Conservation (phyloP, 1,140 invertebrate species). For the Meloidogyne floridensis region DNA sequence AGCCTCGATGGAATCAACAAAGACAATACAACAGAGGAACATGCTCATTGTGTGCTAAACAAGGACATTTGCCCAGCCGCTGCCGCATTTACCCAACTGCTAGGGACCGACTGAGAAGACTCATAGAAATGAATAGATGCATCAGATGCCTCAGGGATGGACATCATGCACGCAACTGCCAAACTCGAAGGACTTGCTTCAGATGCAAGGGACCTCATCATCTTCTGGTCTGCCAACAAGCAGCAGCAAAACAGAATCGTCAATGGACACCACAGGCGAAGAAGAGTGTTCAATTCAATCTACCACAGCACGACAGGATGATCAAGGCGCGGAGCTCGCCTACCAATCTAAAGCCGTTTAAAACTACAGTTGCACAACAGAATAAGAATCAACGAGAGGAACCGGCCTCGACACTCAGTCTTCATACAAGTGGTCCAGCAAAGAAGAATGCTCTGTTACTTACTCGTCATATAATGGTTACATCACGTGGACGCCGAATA, state of each 20-base stretch:
- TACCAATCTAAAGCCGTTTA: conserved; percentile 2
- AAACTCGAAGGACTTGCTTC: background rate
- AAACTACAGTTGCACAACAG: conserved; percentile 13
- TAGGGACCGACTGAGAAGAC: background rate
- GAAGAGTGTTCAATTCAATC: no score
- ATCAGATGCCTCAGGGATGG: background rate
- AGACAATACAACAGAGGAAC: conserved; percentile 17
- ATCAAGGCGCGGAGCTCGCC: background rate
- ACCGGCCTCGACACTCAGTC: background rate
- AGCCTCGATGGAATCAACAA: background rate
- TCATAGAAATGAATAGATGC: conserved; percentile 1
- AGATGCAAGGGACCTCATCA: background rate
- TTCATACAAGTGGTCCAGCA: background rate
- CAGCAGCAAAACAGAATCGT: no score
- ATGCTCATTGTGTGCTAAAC: background rate
- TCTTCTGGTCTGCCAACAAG: no score
- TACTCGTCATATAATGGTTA: background rate
- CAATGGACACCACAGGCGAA: no score
- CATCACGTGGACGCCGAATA: background rate
- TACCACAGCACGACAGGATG: no score
- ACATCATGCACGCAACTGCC: background rate
- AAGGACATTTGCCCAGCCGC: background rate
- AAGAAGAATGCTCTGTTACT: background rate
- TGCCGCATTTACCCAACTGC: background rate
- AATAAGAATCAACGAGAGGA: conserved; percentile 6